phyloP scores from a whole-genome alignment of 1,140 invertebrate species.

The Temnothorax nylanderi region DNA sequence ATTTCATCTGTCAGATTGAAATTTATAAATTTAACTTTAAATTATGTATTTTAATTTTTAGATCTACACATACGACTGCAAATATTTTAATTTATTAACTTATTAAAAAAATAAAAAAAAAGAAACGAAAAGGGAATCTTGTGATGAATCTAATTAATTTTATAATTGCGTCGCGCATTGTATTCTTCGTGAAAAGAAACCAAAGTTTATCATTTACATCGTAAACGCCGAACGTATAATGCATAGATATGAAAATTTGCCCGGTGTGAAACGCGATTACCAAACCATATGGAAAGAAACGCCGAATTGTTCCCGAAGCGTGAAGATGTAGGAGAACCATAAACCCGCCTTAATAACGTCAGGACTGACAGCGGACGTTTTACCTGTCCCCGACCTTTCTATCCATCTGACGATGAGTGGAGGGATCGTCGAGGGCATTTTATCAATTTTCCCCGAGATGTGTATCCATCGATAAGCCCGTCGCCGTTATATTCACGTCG shows the following conservation, averaged over 20 bases:
- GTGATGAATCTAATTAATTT: background rate
- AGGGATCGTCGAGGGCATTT: conserved; percentile 3
- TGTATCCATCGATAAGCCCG: conserved; percentile 24
- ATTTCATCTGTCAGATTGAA: background rate
- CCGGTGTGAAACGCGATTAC: background rate
- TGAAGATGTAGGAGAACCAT: conserved; percentile 13
- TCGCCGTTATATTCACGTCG: background rate
- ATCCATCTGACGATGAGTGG: background rate
- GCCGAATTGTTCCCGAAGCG: background rate
- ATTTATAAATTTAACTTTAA: conserved; percentile 5
- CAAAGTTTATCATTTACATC: background rate
- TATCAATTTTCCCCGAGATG: conserved; percentile 40
- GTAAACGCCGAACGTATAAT: background rate
- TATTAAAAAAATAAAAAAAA: background rate
- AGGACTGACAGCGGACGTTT: background rate
- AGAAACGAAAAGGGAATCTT: background rate
- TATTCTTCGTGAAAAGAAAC: background rate
- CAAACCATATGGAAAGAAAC: conserved; percentile 17
- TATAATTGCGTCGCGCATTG: background rate
- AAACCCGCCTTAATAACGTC: conserved; percentile 21
- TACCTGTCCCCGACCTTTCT: background rate
- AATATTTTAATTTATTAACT: background rate
- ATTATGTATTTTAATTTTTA: too few species aligned
- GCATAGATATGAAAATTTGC: background rate
- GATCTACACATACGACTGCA: background rate